A percentile compares a stretch with the other conserved stretches of the same genome.
phyloP scores from a whole-genome alignment of 2,113 vertebrate species.

The Lampris incognitus region DNA sequence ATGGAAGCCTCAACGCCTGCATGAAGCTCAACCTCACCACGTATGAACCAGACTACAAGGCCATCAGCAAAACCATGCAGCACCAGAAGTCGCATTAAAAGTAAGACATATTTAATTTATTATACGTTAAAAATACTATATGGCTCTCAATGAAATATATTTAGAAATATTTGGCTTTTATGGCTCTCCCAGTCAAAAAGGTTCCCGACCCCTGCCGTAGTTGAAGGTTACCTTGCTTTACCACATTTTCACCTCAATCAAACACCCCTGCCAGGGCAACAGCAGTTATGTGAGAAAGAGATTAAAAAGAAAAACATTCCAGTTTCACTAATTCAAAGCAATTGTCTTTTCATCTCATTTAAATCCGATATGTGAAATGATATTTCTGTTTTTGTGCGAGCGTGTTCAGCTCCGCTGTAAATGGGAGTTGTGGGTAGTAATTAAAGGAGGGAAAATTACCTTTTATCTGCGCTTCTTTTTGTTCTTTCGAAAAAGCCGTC shows the following conservation, averaged over 20 bases:
- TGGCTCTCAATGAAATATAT: no score
- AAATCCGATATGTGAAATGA: conserved; percentile 28
- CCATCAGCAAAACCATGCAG: no score
- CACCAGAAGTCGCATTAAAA: no score
- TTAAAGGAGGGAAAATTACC: conserved; percentile 66
- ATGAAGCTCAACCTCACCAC: no score
- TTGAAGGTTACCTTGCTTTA: conserved; percentile 36
- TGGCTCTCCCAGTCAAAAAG: no score
- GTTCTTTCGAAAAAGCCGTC: conserved; percentile 61
- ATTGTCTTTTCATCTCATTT: conserved; percentile 59
- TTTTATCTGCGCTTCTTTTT: conserved; percentile 59
- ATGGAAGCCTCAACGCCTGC: no score
- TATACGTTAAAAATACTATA: no score
- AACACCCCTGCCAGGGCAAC: conserved; percentile 13
- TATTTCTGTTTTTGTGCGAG: not conserved
- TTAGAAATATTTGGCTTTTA: no score
- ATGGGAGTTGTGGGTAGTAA: conserved; percentile 18
- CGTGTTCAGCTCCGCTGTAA: not conserved
- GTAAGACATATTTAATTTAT: no score
- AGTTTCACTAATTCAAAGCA: conserved; percentile 65
- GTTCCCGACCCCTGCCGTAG: no score
- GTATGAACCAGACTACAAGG: no score
- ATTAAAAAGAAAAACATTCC: conserved; percentile 52
- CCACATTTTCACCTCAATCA: conserved; percentile 18
- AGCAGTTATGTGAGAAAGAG: not conserved